Evolutionary conservation across 2,797 vertebrate species (phyloP), one percentile per base, ranked within the genome.

Genomic region (Yasuhikotakia modesta): DNA sequence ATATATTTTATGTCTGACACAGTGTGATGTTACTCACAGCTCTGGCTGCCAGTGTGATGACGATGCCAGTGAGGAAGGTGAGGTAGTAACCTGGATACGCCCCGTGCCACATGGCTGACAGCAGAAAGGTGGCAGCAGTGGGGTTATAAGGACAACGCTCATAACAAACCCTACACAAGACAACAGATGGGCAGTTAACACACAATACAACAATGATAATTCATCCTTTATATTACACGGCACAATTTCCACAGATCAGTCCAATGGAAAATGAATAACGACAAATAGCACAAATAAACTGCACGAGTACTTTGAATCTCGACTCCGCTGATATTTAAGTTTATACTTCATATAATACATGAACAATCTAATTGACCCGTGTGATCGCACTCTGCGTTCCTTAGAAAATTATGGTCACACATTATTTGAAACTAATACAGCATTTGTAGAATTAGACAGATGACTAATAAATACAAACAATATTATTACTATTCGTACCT

Each of bases 21-120:
- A 27, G 6, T 35, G 13, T 30, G 24, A 32, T 24, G 50, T 46
- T 11, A 73, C 96, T 96, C 87, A 98, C 96, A 78, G 94, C 94
- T 86, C 96, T 91, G 17, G 96, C 96, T 76, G 95, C 95, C 72
- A 97, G 77, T 0, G 96, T 98, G 90, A 97, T 91, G 81, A 97
- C 85, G 43, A 96, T 93, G 73, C 95, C 96, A 0, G 96, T 96
- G 83, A 97, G 92, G 86, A 98, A 98, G 0, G 96, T 97, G 90
- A 98, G 92, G 86, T 97, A 97, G 89, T 98, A 98, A 66, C 96
- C 96, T 8, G 96, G 96, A 84, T 98, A 98, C 1, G 96, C 96
- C 5, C 96, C 96, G 0, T 98, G 96, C 96, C 96, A 98, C 87
- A 97, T 93, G 80, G 96, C 96, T 2, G 96, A 98, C 67, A 98